A percentile compares a stretch with the other conserved stretches of the same genome.
Evolutionary conservation across 2,113 vertebrate species (phyloP).

Genomic region (Cavia porcellus): DNA sequence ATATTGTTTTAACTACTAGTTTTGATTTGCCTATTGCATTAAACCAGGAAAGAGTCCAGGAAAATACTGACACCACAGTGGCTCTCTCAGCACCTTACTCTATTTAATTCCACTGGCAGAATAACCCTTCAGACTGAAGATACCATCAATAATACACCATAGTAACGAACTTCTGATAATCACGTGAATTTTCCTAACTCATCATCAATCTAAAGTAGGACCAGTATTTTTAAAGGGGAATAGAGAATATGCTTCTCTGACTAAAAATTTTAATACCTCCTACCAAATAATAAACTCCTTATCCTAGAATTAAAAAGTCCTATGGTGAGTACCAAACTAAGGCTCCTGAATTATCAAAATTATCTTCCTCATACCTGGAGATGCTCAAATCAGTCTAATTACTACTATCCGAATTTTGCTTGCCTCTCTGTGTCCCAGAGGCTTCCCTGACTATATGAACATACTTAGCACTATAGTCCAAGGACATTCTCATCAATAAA

Average conservation of each 20-base stretch:
- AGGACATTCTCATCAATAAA: accelerated
- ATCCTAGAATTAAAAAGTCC: background rate
- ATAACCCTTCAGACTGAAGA: background rate
- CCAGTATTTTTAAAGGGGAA: background rate
- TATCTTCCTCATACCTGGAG: background rate
- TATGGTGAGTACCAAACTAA: background rate
- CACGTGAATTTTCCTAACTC: background rate
- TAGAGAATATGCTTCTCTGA: background rate
- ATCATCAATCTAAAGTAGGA: background rate
- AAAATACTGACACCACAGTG: background rate
- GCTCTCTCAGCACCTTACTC: background rate
- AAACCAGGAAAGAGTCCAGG: background rate
- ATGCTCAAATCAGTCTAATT: background rate
- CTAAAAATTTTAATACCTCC: background rate
- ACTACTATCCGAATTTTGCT: background rate
- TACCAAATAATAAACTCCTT: background rate
- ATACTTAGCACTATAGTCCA: background rate
- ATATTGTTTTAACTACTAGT: background rate
- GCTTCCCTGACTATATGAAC: background rate
- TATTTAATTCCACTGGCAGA: background rate
- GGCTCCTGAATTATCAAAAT: background rate
- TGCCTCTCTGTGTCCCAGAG: background rate
- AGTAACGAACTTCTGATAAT: background rate
- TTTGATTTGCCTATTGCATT: background rate
- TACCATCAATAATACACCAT: background rate